Evolutionary conservation across 2,113 vertebrate species (phyloP).

Genomic region (Lagopus muta): DNA sequence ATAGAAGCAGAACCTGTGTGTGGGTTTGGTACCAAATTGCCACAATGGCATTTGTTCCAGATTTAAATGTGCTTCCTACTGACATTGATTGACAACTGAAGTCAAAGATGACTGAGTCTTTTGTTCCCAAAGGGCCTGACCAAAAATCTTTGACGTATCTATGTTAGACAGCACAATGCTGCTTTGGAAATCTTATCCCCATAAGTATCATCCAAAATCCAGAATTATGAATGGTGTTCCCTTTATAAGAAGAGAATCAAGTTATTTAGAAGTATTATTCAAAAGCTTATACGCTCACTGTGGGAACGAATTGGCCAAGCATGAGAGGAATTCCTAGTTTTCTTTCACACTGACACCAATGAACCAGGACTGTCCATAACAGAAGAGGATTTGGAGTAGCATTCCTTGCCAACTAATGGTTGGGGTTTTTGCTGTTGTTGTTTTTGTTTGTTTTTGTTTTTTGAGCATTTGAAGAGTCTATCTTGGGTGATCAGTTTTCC

Average conservation of each 20-base stretch:
- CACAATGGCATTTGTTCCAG: background rate
- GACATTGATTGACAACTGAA: conserved; percentile 26
- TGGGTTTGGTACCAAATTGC: background rate
- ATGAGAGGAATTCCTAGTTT: background rate
- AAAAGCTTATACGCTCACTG: background rate
- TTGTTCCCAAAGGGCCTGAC: background rate
- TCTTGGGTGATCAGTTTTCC: background rate
- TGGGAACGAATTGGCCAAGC: rapidly evolving
- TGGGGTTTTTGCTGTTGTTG: too few species aligned
- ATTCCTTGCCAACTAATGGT: background rate
- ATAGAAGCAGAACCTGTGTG: background rate
- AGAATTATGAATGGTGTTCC: background rate
- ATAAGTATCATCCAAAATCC: background rate
- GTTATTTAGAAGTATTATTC: background rate
- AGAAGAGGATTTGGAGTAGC: background rate
- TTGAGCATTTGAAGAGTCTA: background rate
- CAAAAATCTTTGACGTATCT: background rate
- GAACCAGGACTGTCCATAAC: background rate
- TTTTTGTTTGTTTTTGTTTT: too few species aligned
- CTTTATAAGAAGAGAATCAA: background rate
- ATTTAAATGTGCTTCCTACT: background rate
- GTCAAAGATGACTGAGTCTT: background rate
- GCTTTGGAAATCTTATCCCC: background rate
- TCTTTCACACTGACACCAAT: background rate
- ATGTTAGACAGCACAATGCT: background rate